Evolutionary conservation across 2,113 vertebrate genomes (phyloP).

Genomic region (Aptenodytes forsteri): DNA sequence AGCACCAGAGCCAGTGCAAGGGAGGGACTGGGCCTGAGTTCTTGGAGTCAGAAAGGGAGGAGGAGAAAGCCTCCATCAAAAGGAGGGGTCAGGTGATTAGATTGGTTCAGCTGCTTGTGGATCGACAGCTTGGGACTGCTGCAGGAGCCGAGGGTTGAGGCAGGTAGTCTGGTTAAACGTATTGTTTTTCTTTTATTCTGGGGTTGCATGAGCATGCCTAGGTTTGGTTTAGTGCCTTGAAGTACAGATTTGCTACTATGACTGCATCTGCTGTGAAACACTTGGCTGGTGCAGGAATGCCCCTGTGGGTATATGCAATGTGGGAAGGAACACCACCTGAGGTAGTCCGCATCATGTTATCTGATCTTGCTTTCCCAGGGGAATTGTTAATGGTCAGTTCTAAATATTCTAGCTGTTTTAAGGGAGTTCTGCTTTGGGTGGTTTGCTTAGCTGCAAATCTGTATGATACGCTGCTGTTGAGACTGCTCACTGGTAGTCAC

Average conservation of each 20-base stretch:
- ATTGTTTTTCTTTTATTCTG: not conserved
- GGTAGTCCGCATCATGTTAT: not conserved
- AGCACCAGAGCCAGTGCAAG: not conserved
- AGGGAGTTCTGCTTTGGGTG: not conserved
- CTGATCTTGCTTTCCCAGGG: not conserved
- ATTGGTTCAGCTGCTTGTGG: not conserved
- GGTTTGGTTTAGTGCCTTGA: not conserved
- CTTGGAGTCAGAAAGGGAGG: not conserved
- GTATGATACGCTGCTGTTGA: accelerated
- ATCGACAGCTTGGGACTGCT: not conserved
- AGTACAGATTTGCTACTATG: not conserved
- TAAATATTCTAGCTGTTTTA: not conserved
- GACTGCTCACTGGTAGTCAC: not conserved
- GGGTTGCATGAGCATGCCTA: not conserved
- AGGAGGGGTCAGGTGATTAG: not conserved
- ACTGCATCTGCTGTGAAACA: not conserved
- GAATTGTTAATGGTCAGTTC: not conserved
- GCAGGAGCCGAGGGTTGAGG: not conserved
- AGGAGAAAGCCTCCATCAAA: not conserved
- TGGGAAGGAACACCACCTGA: not conserved
- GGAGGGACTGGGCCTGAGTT: not conserved
- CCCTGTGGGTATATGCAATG: accelerated
- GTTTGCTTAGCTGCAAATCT: not conserved
- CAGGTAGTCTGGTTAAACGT: not conserved
- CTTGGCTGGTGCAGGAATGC: not conserved